Evolutionary conservation across 2,113 vertebrate species (phyloP), one percentile per base, ranked within the genome.

Genomic region (Pica pica): DNA sequence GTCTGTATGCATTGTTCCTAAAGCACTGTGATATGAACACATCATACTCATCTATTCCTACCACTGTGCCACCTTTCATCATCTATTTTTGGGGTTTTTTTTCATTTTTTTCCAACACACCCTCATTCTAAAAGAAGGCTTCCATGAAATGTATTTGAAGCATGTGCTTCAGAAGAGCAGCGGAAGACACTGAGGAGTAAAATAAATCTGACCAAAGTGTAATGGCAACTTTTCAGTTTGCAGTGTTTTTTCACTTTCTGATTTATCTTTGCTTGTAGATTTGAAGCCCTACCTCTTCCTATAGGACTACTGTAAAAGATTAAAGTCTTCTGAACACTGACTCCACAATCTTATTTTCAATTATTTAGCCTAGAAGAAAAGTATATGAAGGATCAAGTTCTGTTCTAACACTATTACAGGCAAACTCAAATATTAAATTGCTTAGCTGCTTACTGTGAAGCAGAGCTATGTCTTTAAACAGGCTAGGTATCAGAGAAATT

Each of bases 121-220:
- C 2, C 46, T 84, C 12, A 23, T 75, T 81, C 7, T 75, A 39
- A 70, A 91, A 49, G 9, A 50, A 64, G 1, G 1, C 2, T 56
- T 53, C 56, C 31, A 47, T 22, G 2, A 70, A 55, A 44, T 17
- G 0, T 26, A 12, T 39, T 74, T 87, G 46, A 61, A 91, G 37
- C 2, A 50, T 0, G 1, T 26, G 17, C 15, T 84, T 82, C 18
- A 50, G n/a, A 60, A 65, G 35, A 65, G 19, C 16, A 61, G 13
- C 0, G 0, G 26, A 65, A 46, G 18, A 21, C 22, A 15, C 9
- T 22, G 49, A 42, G 8, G 13, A 22, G 6, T 57, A 63, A 47
- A 56, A 20, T 39, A 55, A 71, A 4, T 55, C 28, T 67, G 42
- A 85, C 8, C 19, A 67, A 69, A 8, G 22, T 44, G 6, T 39